Base-by-base conservation (phyloP, 2,888 invertebrate species). In the Aphelenchoides bicaudatus region DNA sequence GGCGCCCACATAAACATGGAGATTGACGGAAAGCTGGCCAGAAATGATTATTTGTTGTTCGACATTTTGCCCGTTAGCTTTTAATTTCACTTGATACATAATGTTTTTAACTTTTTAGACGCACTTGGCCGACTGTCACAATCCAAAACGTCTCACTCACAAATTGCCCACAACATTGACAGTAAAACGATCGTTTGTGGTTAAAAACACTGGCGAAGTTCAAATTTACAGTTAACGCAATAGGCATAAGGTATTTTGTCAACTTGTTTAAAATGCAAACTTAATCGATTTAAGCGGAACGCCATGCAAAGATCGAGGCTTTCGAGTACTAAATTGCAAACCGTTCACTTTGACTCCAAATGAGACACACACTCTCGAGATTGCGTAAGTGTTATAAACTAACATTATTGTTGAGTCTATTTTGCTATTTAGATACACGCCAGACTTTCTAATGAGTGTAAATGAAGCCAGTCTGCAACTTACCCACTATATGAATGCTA, bases 1-100 rank as follows among this genome's bases (percentile, higher is more conserved):
- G 91, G 92, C 16, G 90, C 89, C 1, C 82, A 86, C 68, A 90
- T 92, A 2, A 87, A 88, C 79, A 87, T 96, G 80, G 88, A 88
- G 75, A 87, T 68, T 2, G 73, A 71, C 38, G 58, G 66, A 39
- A 62, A 67, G 30, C 48, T 63, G 5, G 66, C 75, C 2, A 39
- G 75, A n/a, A 65, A 55, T 39, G 61, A 62, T 19, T 88, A 90
- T 3, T 81, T 94, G 25, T 81, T 87, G 34, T 91, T 94, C 78
- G 91, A 93, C 81, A 83, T 88, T 57, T n/a, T 83, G 84, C n/a
- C 86, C n/a, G n/a, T n/a, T n/a, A n/a, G n/a, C n/a, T n/a, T n/a
- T n/a, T n/a, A n/a, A n/a, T n/a, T n/a, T n/a, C n/a, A n/a, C n/a
- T n/a, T n/a, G n/a, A n/a, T n/a, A n/a, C n/a, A n/a, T n/a, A n/a